phyloP scores from a whole-genome alignment of 2,797 vertebrate species.

The Buceros bicornis region DNA sequence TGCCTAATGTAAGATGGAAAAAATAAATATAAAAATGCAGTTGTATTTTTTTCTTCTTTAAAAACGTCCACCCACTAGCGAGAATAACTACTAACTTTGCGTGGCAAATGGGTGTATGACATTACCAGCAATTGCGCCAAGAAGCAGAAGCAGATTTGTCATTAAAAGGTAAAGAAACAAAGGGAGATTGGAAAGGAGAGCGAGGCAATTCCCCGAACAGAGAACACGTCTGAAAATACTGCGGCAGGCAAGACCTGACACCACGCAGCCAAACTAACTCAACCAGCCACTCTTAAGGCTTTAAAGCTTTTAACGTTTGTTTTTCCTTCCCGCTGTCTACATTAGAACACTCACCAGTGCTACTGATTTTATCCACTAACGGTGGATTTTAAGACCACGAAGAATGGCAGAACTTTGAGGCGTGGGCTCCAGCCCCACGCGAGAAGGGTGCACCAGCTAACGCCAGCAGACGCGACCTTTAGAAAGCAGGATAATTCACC shows the following conservation, averaged over 20 bases:
- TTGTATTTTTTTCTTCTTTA: background rate
- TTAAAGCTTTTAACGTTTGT: background rate
- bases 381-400: background rate
- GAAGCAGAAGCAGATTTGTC: background rate
- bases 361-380: conserved; percentile 13
- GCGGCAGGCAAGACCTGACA: background rate
- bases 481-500: conserved; percentile 18
- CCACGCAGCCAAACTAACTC: background rate
- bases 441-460: background rate
- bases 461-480: conserved; percentile 63
- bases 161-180: background rate
- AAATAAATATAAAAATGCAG: background rate
- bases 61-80: background rate
- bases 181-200: background rate
- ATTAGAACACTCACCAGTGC: background rate
- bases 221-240: background rate
- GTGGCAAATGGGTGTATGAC: background rate
- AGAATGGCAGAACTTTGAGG: background rate
- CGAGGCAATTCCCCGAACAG: background rate
- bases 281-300: background rate
- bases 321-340: background rate
- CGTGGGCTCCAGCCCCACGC: background rate
- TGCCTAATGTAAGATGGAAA: background rate
- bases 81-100: background rate
- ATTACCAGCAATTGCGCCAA: background rate